Evolutionary conservation across 2,113 vertebrate genomes (phyloP).

Genomic region (Procavia capensis): DNA sequence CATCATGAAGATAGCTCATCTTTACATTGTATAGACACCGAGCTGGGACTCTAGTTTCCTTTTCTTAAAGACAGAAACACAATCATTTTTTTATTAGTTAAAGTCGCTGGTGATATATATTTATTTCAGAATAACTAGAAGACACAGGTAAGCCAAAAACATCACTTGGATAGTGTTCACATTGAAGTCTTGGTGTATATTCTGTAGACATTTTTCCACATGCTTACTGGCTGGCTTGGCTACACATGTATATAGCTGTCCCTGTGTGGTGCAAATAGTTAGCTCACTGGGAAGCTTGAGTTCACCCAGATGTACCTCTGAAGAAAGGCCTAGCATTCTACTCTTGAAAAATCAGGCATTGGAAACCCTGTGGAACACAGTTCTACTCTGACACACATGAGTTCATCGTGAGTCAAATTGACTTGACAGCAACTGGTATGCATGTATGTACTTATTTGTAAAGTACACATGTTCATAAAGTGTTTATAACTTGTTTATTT

Average conservation of each 20-base stretch:
- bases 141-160: background rate
- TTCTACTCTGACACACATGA: too few species aligned
- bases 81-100: constrained; percentile 29
- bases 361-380: too few species aligned
- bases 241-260: background rate
- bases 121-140: constrained; percentile 9
- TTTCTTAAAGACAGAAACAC: constrained; percentile 19
- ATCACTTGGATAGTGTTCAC: background rate
- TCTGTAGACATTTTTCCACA: constrained; percentile 5
- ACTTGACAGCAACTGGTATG: too few species aligned
- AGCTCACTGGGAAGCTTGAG: too few species aligned
- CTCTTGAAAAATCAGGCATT: too few species aligned
- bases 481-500: background rate
- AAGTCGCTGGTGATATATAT: background rate
- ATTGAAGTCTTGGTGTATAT: background rate
- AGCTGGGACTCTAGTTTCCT: background rate
- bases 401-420: too few species aligned
- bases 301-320: too few species aligned
- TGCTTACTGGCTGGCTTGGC: too few species aligned
- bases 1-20: background rate
- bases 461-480: too few species aligned
- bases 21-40: background rate
- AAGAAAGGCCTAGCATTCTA: too few species aligned
- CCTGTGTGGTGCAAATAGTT: too few species aligned
- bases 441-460: too few species aligned